These are phyloP conservation scores for Rhabdomys pumilio DNA, from an alignment of 2,797 vertebrate genomes.

Conservation along the genomic window DNA sequence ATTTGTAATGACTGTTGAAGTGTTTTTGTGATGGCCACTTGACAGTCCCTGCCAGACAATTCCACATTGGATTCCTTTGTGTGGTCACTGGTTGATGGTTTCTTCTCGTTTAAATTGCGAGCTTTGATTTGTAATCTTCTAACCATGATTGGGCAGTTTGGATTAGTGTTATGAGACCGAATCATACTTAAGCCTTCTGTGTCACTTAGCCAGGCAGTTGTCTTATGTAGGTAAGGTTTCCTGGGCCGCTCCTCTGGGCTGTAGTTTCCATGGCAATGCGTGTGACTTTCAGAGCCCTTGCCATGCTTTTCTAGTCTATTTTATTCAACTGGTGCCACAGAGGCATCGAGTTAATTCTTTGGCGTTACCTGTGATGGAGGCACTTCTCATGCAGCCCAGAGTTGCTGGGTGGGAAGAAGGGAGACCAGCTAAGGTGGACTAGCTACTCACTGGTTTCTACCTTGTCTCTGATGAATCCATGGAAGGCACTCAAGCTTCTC, in stretches of 20 bases:
- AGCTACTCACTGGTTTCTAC: not conserved
- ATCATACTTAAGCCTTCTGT: not conserved
- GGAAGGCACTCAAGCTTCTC: not conserved
- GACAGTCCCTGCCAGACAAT: not conserved
- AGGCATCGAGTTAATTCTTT: not conserved
- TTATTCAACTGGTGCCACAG: not conserved
- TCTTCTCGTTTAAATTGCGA: not conserved
- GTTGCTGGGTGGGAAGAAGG: not conserved
- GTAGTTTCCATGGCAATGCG: fast-evolving
- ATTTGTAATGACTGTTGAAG: not conserved
- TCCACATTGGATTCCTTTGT: not conserved
- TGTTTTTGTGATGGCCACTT: not conserved
- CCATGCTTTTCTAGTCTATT: not conserved
- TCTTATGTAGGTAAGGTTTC: fast-evolving
- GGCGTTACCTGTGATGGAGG: not conserved
- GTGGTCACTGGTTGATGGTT: not conserved
- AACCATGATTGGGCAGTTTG: too few relatives aligned
- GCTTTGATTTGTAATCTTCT: not conserved
- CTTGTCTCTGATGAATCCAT: not conserved
- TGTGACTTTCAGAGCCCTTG: not conserved
- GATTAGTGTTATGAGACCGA: not conserved
- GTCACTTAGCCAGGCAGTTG: not conserved
- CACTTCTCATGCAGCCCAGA: not conserved
- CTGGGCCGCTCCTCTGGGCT: not conserved
- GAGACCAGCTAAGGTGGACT: not conserved